Evolutionary conservation across 2,113 vertebrate genomes (phyloP).

Genomic region (Nothobranchius furzeri): DNA sequence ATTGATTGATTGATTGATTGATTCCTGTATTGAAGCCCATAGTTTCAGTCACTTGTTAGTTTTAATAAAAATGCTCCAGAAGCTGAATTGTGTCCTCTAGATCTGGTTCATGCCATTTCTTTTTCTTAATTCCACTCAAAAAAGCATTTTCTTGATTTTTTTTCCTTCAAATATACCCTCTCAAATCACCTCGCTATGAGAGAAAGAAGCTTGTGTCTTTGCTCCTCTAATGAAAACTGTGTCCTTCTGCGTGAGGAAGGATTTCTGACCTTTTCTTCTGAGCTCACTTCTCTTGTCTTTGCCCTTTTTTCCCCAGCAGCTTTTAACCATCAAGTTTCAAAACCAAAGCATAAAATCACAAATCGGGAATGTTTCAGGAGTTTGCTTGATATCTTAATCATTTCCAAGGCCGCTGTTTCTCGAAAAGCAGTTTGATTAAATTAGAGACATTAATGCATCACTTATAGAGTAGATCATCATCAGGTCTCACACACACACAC

Average conservation of each 20-base stretch:
- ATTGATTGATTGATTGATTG: no score
- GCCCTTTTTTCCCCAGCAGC: conserved; percentile 4
- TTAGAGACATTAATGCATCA: conserved; percentile 1
- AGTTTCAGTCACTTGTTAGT: no score
- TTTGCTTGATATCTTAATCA: not conserved
- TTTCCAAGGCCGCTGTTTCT: conserved; percentile 21
- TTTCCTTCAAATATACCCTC: no score
- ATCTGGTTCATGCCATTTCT: not conserved
- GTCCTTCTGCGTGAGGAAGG: not conserved
- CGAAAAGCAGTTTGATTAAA: conserved; percentile 3
- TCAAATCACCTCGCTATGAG: not conserved
- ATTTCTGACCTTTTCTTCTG: conserved; percentile 14
- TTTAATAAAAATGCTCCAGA: no score
- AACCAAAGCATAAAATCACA: conserved; percentile 2
- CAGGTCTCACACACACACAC: conserved; percentile 7
- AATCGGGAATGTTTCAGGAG: not conserved
- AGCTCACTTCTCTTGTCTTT: conserved; percentile 17
- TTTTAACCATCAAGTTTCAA: conserved; percentile 1
- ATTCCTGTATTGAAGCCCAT: no score
- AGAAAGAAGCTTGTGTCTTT: not conserved
- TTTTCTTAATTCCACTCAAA: no score
- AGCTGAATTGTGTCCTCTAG: no score
- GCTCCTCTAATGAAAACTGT: not conserved
- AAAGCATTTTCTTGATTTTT: not conserved
- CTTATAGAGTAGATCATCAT: conserved; percentile 15